Base-by-base conservation (phyloP, 1,140 invertebrate species). In the Cepaea nemoralis region DNA sequence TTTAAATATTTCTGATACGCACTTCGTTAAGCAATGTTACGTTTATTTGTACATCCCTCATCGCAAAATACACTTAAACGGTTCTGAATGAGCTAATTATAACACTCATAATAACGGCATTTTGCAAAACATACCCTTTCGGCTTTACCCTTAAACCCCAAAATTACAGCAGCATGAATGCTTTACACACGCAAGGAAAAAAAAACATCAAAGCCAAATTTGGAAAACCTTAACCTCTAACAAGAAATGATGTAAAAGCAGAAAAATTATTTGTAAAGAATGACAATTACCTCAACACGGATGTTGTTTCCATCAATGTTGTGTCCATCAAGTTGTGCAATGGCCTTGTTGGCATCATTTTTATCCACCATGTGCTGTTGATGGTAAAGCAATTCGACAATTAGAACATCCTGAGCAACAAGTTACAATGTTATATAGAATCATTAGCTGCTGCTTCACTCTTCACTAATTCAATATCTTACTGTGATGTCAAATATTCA, bases 331-430 rank as follows among this genome's bases (percentile, higher is more conserved):
- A 98, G 93, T 90, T 96, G 96, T 91, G 96, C 95, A 91, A 98
- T 98, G 74, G 97, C 96, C 90, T 95, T 94, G 92, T 96, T 94
- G 75, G 97, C 97, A 88, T 96, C 95, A 89, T 95, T 94, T 90
- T 97, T 96, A 92, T 95, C 95, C 92, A 96, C 95, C 96, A 98
- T 98, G 92, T 98, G 97, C 94, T 95, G 84, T n/a, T 31, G 27
- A 63, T 63, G 8, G 89, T 87, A 83, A 78, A 77, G 33, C 27
- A 40, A 45, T n/a, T n/a, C n/a, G n/a, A n/a, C n/a, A n/a, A n/a
- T n/a, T n/a, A n/a, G n/a, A n/a, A n/a, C n/a, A n/a, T n/a, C n/a
- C n/a, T n/a, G n/a, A n/a, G n/a, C n/a, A n/a, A n/a, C n/a, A n/a
- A n/a, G n/a, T n/a, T n/a, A n/a, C n/a, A n/a, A n/a, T n/a, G n/a